Base-by-base conservation (phyloP, 2,888 invertebrate species). In the Melanostoma scalare region DNA sequence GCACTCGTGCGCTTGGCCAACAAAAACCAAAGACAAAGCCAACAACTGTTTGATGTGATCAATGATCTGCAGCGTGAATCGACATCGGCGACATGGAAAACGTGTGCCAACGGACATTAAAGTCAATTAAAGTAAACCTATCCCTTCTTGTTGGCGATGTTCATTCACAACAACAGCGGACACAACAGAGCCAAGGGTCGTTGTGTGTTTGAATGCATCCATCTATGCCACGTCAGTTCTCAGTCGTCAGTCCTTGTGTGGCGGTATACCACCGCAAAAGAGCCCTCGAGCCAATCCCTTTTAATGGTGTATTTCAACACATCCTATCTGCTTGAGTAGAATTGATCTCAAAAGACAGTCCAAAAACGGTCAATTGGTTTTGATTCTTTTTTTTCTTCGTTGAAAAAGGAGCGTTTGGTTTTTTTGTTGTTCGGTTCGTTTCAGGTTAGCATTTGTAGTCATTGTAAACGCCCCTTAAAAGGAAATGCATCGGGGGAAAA, bases 61-160 rank as follows among this genome's bases (percentile, higher is more conserved):
- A 72, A 77, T 72, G 81, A 81, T 81, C 80, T 77, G 67, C 61
- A 77, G 71, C 81, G 81, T 81, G 81, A 81, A 77, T 76, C 77
- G 81, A 68, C 81, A 76, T 33, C 60, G 76, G 76, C 77, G 81
- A 81, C 81, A 81, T 72, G 67, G 53, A 77, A 81, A 81, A 81
- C 81, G 81, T 81, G 81, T 81, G 81, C 81, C 81, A 81, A 56
- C 44, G 48, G 67, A 72, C 77, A 81, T 81, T 81, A 77, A 77
- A 81, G 67, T 77, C 81, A 81, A 81, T 81, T 81, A 81, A 81
- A 81, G 67, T 65, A 71, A 67, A 61, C 48, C 67, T 60, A 60
- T 65, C 61, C 53, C 60, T 36, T 40, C 20, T 40, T 46, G 35
- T 35, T 8, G 30, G 20, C 50, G n/a, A 63, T 65, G 73, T 79